Evolutionary conservation across 1,140 invertebrate species (phyloP).

Genomic region (Drosophila pandora): DNA sequence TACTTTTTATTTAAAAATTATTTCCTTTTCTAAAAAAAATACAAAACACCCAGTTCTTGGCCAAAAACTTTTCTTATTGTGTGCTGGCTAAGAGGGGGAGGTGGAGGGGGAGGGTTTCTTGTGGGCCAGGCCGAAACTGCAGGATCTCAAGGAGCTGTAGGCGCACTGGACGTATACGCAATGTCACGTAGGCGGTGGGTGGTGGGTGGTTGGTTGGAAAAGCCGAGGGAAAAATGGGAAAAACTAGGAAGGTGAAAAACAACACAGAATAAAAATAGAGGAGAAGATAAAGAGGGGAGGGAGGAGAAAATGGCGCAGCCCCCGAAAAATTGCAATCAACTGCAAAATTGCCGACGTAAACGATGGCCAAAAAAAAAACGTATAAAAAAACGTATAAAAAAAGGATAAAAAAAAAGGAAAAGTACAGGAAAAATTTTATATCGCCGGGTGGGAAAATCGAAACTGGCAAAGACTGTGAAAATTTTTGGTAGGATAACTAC

Average conservation of each 20-base stretch:
- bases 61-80: neutral
- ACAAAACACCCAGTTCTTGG: too few relatives aligned
- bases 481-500: slow-evolving; percentile 2
- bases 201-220: slow-evolving; percentile 13
- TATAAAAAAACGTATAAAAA: slow-evolving; percentile 31
- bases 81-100: neutral
- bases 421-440: slow-evolving; percentile 29
- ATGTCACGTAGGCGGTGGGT: slow-evolving; percentile 56
- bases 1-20: neutral
- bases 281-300: slow-evolving; percentile 4
- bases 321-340: slow-evolving; percentile 82
- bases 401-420: neutral
- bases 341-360: slow-evolving; percentile 83
- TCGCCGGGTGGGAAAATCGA: slow-evolving; percentile 20
- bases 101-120: neutral
- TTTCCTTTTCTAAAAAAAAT: neutral
- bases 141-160: slow-evolving; percentile 35
- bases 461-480: slow-evolving; percentile 22
- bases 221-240: neutral
- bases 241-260: neutral
- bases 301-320: slow-evolving; percentile 69
- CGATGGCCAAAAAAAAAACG: slow-evolving; percentile 58
- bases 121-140: slow-evolving; percentile 5
- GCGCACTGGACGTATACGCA: slow-evolving; percentile 77
- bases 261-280: slow-evolving; percentile 27